Base-by-base conservation (phyloP, 2,888 invertebrate genomes). In the Ernsta delagoae region DNA sequence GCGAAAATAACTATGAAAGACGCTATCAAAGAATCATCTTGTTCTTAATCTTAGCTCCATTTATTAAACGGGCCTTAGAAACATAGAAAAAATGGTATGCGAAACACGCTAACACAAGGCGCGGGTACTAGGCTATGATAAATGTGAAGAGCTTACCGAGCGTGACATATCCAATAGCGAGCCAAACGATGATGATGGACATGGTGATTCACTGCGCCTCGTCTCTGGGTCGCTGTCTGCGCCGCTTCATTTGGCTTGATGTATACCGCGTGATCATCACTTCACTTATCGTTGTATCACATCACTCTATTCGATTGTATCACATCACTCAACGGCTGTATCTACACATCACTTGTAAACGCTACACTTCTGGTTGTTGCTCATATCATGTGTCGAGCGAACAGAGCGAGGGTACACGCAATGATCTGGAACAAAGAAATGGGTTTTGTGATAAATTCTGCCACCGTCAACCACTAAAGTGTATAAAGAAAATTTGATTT, bases 221-320 rank as follows among this genome's bases (percentile, higher is more conserved):
- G 62, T 62, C 68, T 68, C 7, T 43, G 12, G 56, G 34, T 39
- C 56, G 62, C 63, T 59, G 76, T 83, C 83, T 84, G 72, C 84
- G 89, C 75, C 91, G 92, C 92, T 84, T 90, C 91, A 92, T 92
- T 90, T 83, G 89, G 12, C 12, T 50, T 86, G 77, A 79, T 41
- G 76, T 73, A 62, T 77, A 82, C 83, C 80, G 24, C 24, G 24
- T 76, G 76, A 72, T 79, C 85, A 86, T 86, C 82, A 83, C 84
- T 81, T 78, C 70, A 75, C 77, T 75, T 72, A 65, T 73, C 73
- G 71, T 7, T 50, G 70, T 67, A 73, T 34, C 56, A 56, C 56
- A 56, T 36, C 54, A 61, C 61, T 54, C n/a, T n/a, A n/a, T n/a
- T n/a, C n/a, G n/a, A n/a, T n/a, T n/a, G n/a, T n/a, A n/a, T n/a